A percentile compares a stretch with the other conserved stretches of the same genome.
Conservation (phyloP, 2,888 invertebrate species). For the Drosophila monieri region DNA sequence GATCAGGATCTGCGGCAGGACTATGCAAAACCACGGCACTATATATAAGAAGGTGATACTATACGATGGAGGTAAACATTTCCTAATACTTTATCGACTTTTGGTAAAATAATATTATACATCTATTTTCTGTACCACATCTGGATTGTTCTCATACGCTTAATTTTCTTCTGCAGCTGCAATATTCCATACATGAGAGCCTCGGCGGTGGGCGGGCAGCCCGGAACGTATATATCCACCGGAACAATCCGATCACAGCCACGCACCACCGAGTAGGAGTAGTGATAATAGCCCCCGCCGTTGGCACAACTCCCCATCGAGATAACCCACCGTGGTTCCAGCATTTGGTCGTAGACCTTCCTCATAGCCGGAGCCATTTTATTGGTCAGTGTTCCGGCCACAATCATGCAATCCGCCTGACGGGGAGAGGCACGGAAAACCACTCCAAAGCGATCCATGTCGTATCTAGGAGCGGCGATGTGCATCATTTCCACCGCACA, state of each 20-base stretch:
- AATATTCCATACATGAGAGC: slow-evolving; percentile 97
- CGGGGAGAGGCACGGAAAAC: slow-evolving; percentile 98
- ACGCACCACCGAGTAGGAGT: slow-evolving; percentile 98
- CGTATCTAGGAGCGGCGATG: slow-evolving; percentile 99
- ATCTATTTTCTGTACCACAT: slow-evolving; percentile 97
- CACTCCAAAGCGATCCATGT: slow-evolving; percentile 99
- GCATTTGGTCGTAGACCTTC: slow-evolving; percentile 99
- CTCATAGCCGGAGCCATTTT: slow-evolving; percentile 99
- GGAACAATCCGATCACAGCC: slow-evolving; percentile 99
- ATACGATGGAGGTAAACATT: not conserved
- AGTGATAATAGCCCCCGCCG: slow-evolving; percentile 99
- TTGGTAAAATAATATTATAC: not conserved
- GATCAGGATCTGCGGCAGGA: not conserved
- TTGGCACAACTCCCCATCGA: slow-evolving; percentile 99
- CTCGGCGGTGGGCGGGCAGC: slow-evolving; percentile 99
- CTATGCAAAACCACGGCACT: not conserved
- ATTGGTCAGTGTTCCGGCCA: slow-evolving; percentile 99
- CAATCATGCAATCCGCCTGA: slow-evolving; percentile 98
- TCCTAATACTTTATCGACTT: not conserved
- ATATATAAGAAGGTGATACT: not conserved
- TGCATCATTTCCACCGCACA: slow-evolving; percentile 99
- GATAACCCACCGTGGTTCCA: slow-evolving; percentile 98
- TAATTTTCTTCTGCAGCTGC: slow-evolving; percentile 98
- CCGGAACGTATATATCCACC: slow-evolving; percentile 99
- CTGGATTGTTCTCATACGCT: slow-evolving; percentile 93